Base-by-base conservation (phyloP, 1,140 invertebrate genomes). In the Euglossa dilemma region DNA sequence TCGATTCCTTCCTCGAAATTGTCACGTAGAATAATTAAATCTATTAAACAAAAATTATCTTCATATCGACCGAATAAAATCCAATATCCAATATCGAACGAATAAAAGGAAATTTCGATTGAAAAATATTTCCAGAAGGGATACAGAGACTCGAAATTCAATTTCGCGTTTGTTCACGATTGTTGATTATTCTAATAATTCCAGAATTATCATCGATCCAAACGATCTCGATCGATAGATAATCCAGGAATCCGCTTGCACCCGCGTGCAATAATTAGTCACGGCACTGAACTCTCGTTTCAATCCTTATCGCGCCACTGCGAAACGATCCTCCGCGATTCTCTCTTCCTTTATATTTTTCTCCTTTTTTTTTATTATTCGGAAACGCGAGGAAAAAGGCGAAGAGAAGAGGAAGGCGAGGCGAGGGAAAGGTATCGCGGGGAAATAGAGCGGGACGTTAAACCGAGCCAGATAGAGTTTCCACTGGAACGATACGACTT, bases 291-390 rank as follows among this genome's bases (percentile, higher is more conserved):
- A 75, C 79, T 28, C 72, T 64, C 52, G 79, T 43, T 79, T 67
- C 43, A 69, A 84, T 73, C 85, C 81, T 85, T 88, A 88, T 80
- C 75, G 77, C 71, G 70, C 70, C 80, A 89, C 88, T 89, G 88
- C 86, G 64, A 85, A 89, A 86, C 80, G 72, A 36, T 67, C 61
- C 25, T 63, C n/a, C 20, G 18, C n/a, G 25, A 20, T 3, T 45
- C 43, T n/a, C 57, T 50, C 45, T 64, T 64, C 73, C 63, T 63
- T 67, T 8, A 7, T 6, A 6, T n/a, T n/a, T n/a, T n/a, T n/a
- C n/a, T n/a, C n/a, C 4, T 18, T 56, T 36, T 20, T 61, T 61
- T 25, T 47, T 64, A 63, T 75, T 75, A 67, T 45, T 75, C 54
- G 45, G 20, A 57, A 59, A 47, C n/a, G 61, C 9, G 43, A n/a